These are phyloP conservation scores for Apus apus DNA, from an alignment of 2,113 vertebrate genomes.

Conservation along the genomic window DNA sequence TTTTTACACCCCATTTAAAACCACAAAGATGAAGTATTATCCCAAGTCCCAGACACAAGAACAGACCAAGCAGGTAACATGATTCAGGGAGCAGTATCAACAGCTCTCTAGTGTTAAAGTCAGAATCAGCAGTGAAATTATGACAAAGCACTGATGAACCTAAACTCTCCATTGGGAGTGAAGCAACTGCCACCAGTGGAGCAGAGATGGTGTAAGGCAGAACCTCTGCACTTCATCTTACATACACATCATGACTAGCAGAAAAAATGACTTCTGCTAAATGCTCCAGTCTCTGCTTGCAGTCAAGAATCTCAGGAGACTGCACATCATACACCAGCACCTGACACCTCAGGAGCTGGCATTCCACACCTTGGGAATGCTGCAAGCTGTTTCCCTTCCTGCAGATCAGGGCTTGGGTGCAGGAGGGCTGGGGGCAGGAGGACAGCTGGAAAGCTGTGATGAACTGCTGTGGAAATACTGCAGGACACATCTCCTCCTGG, in stretches of 20 bases:
- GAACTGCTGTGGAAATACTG: background rate
- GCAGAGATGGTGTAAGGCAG: background rate
- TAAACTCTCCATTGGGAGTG: background rate
- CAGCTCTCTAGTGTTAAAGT: background rate
- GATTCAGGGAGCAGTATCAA: background rate
- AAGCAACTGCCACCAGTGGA: background rate
- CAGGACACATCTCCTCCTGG: background rate
- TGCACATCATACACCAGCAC: background rate
- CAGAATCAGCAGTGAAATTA: background rate
- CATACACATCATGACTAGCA: background rate
- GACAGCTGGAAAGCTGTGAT: background rate
- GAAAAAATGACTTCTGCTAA: background rate
- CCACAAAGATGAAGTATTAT: background rate
- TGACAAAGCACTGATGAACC: background rate
- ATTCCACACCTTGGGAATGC: background rate
- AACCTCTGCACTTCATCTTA: background rate
- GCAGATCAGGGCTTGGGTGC: background rate
- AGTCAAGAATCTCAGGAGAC: background rate
- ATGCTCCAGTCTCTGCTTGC: background rate
- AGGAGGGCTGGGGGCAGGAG: background rate
- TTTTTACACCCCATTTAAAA: background rate
- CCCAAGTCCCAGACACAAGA: background rate
- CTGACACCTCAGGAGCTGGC: background rate
- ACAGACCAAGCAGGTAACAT: background rate
- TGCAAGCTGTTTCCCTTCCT: background rate